Evolutionary conservation across 2,888 invertebrate species (phyloP).

Genomic region (Agrochola macilenta): DNA sequence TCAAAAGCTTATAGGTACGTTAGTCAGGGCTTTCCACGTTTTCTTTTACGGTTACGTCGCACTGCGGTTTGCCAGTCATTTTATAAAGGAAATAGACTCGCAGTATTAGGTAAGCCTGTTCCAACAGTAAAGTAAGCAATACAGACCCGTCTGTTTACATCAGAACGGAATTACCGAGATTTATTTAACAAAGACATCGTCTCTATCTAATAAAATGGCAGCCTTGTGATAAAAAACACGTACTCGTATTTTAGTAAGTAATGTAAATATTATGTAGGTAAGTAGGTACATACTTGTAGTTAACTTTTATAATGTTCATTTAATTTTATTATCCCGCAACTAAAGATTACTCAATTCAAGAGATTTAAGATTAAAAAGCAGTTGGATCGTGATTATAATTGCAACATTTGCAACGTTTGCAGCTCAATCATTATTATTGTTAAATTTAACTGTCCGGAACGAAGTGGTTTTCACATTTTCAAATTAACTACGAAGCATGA

Average conservation of each 20-base stretch:
- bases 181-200: constrained; percentile 13
- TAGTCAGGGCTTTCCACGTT: constrained; percentile 16
- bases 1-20: background rate
- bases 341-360: constrained; percentile 18
- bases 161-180: constrained; percentile 22
- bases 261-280: constrained; percentile 11
- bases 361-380: constrained; percentile 24
- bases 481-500: constrained; percentile 20
- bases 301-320: constrained; percentile 17
- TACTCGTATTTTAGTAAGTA: background rate
- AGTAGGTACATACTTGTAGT: background rate
- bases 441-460: constrained; percentile 35
- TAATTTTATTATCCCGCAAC: background rate
- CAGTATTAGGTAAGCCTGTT: constrained; percentile 7
- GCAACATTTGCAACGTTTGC: constrained; percentile 14
- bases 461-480: constrained; percentile 29
- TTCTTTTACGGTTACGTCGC: constrained; percentile 3
- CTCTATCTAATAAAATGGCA: constrained; percentile 15
- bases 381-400: constrained; percentile 7
- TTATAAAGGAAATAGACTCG: constrained; percentile 19
- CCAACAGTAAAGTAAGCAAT: constrained; percentile 6
- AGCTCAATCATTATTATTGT: constrained; percentile 12
- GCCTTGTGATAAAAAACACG: constrained; percentile 26
- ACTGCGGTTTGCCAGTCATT: constrained; percentile 24
- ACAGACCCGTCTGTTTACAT: constrained; percentile 16